phyloP scores from a whole-genome alignment of 2,113 vertebrate species.

The Ptychochromis oligacanthus region DNA sequence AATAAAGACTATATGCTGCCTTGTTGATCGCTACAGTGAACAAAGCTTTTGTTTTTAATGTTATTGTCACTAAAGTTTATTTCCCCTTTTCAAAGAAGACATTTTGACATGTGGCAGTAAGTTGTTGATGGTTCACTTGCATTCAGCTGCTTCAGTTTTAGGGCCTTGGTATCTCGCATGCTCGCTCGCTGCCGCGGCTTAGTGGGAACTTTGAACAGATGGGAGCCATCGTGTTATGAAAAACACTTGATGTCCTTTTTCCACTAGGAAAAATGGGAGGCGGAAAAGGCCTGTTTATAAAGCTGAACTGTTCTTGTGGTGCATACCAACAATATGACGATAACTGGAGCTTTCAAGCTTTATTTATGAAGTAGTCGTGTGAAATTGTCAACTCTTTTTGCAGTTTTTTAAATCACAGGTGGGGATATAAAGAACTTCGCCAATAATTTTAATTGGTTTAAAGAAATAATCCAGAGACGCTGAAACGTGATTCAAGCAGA shows the following conservation, averaged over 20 bases:
- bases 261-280: too few species aligned
- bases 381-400: background rate
- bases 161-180: background rate
- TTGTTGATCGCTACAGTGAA: too few species aligned
- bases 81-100: background rate
- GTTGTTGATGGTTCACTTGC: fast-evolving
- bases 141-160: background rate
- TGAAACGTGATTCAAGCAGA: background rate
- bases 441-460: background rate
- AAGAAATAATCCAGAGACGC: background rate
- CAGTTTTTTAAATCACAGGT: background rate
- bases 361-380: too few species aligned
- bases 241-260: too few species aligned
- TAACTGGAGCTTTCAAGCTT: too few species aligned
- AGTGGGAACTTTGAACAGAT: too few species aligned
- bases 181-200: fast-evolving
- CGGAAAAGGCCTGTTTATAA: background rate
- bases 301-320: background rate
- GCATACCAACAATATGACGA: background rate
- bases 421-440: background rate
- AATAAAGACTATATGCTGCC: too few species aligned
- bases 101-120: fast-evolving
- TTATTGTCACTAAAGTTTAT: too few species aligned
- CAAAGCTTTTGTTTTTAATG: too few species aligned
- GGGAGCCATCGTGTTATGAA: too few species aligned